phyloP scores from a whole-genome alignment of 2,888 invertebrate genomes.

The Lasiommata megera region DNA sequence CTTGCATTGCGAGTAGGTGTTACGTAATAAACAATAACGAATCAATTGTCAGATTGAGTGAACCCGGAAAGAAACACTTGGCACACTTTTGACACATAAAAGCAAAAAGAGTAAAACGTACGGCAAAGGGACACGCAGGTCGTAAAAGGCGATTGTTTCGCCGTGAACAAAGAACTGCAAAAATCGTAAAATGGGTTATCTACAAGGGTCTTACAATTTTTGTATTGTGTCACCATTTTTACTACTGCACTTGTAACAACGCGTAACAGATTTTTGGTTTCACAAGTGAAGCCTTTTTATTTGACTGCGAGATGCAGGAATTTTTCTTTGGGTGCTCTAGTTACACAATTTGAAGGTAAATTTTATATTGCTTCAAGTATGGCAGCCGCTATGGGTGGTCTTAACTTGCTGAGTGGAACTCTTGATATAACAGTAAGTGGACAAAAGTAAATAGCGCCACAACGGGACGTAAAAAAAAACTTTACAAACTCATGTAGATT shows the following conservation, averaged over 20 bases:
- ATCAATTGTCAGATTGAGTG: slow-evolving; percentile 26
- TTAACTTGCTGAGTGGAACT: too few relatives aligned
- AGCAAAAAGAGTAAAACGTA: slow-evolving; percentile 3
- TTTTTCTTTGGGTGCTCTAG: too few relatives aligned
- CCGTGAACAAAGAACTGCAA: slow-evolving; percentile 14
- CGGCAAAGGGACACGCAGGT: slow-evolving; percentile 6
- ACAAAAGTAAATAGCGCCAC: too few relatives aligned
- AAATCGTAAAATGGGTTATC: slow-evolving; percentile 11
- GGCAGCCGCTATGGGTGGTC: too few relatives aligned
- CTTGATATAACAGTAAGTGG: too few relatives aligned
- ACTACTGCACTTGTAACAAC: not conserved
- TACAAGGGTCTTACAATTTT: not conserved
- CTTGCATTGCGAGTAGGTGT: not conserved
- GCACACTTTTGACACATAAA: slow-evolving; percentile 30
- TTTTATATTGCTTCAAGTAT: too few relatives aligned
- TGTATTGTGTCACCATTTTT: not conserved
- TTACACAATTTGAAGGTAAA: too few relatives aligned
- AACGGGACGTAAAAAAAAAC: too few relatives aligned
- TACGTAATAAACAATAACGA: slow-evolving; percentile 21
- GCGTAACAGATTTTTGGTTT: not conserved
- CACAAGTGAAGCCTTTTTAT: not conserved
- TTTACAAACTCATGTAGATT: too few relatives aligned
- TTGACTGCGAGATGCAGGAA: too few relatives aligned
- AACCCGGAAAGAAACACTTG: slow-evolving; percentile 37
- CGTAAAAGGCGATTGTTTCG: slow-evolving; percentile 19